Evolutionary conservation across 1,140 invertebrate genomes (phyloP).

Genomic region (Homalodisca vitripennis): DNA sequence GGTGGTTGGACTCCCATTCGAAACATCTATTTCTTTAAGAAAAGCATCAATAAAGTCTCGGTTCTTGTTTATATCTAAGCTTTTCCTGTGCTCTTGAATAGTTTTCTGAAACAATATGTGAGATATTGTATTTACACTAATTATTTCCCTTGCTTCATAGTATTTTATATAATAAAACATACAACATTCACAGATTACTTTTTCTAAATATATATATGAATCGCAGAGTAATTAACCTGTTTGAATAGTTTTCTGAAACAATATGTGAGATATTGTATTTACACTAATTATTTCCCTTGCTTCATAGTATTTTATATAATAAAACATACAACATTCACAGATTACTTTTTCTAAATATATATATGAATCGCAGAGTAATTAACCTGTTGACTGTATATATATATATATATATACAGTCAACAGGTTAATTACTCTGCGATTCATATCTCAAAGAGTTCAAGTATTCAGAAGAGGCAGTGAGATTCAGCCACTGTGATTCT

Average conservation of each 20-base stretch:
- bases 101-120: slow-evolving; percentile 50
- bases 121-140: background rate
- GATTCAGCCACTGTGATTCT: no score
- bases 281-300: background rate
- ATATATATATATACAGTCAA: no score
- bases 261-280: background rate
- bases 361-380: no score
- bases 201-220: no score
- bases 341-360: no score
- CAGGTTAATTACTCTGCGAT: no score
- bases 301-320: background rate
- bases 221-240: no score
- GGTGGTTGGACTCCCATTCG: slow-evolving; percentile 48
- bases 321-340: background rate
- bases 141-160: background rate
- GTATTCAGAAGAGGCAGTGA: no score
- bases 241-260: slow-evolving; percentile 56
- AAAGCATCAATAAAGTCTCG: slow-evolving; percentile 77
- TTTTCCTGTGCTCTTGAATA: slow-evolving; percentile 60
- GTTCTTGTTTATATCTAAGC: slow-evolving; percentile 51
- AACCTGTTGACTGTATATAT: no score
- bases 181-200: no score
- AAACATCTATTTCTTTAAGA: slow-evolving; percentile 63
- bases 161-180: background rate
- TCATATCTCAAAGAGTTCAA: no score